Evolutionary conservation across 2,113 vertebrate species (phyloP).

Genomic region (Notarius quadriscutis): DNA sequence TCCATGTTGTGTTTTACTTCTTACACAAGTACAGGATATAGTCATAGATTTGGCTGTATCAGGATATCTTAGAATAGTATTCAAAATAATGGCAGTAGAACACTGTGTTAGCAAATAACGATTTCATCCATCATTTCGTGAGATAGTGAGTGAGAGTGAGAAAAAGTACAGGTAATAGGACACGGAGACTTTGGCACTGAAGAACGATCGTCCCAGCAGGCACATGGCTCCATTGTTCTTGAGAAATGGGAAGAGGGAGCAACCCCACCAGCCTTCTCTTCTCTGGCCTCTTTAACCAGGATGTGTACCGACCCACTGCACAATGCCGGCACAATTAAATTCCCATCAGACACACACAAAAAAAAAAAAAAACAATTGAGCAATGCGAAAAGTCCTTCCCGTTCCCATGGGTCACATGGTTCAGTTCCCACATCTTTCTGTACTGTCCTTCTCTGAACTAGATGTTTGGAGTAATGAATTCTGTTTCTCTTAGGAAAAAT

Average conservation of each 20-base stretch:
- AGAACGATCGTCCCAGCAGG: slow-evolving; percentile 21
- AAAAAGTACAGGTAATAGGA: slow-evolving; percentile 28
- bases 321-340: slow-evolving; percentile 48
- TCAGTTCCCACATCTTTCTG: slow-evolving; percentile 49
- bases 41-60: neutral
- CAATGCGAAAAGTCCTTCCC: slow-evolving; percentile 36
- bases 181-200: slow-evolving; percentile 17
- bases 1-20: neutral
- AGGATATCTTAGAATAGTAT: neutral
- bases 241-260: slow-evolving; percentile 47
- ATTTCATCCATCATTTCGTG: neutral
- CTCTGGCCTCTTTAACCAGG: slow-evolving; percentile 44
- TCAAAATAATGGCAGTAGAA: neutral
- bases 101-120: neutral
- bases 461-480: slow-evolving; percentile 8
- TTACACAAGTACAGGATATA: neutral
- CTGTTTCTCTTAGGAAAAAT: slow-evolving; percentile 5
- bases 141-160: slow-evolving; percentile 7
- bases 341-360: slow-evolving; percentile 52
- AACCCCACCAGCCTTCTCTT: slow-evolving; percentile 28
- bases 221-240: slow-evolving; percentile 51
- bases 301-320: slow-evolving; percentile 43
- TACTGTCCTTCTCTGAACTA: slow-evolving; percentile 41
- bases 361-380: slow-evolving; percentile 64
- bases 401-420: slow-evolving; percentile 49